These are phyloP conservation scores for Podabrus alpinus DNA, from an alignment of 2,888 invertebrate species.

Conservation along the genomic window DNA sequence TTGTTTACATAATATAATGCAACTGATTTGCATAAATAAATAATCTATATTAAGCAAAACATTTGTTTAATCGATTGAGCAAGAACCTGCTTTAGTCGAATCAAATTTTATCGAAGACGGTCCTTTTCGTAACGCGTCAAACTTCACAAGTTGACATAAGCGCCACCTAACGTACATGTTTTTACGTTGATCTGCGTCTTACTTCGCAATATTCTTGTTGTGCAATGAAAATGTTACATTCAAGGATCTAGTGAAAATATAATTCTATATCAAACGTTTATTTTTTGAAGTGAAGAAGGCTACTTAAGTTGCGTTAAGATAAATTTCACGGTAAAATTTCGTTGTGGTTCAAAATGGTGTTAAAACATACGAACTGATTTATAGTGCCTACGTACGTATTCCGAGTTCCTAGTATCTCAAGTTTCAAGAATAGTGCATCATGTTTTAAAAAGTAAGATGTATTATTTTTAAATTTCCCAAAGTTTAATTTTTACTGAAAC, in stretches of 20 bases:
- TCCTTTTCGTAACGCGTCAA: neutral
- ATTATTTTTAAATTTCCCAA: neutral
- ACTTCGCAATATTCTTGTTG: neutral
- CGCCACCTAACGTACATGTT: neutral
- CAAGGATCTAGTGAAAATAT: neutral
- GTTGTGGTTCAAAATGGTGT: constrained; percentile 10
- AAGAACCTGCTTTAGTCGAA: no score
- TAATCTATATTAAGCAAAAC: no score
- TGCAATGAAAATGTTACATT: neutral
- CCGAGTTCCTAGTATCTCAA: constrained; percentile 51
- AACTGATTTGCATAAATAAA: no score
- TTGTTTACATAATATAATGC: no score
- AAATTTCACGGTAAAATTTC: neutral
- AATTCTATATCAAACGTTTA: neutral
- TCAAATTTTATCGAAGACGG: neutral
- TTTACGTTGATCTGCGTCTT: neutral
- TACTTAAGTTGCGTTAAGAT: neutral
- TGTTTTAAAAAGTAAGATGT: constrained; percentile 43
- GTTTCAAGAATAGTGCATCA: constrained; percentile 51
- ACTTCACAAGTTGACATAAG: neutral
- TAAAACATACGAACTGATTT: constrained; percentile 17
- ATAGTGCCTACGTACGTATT: constrained; percentile 42
- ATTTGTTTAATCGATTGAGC: no score
- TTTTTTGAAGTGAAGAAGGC: neutral
- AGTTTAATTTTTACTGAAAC: neutral